A percentile compares a stretch with the other conserved stretches of the same genome.
Conservation (phyloP, 2,888 invertebrate genomes). For the Rhamnusium bicolor region DNA sequence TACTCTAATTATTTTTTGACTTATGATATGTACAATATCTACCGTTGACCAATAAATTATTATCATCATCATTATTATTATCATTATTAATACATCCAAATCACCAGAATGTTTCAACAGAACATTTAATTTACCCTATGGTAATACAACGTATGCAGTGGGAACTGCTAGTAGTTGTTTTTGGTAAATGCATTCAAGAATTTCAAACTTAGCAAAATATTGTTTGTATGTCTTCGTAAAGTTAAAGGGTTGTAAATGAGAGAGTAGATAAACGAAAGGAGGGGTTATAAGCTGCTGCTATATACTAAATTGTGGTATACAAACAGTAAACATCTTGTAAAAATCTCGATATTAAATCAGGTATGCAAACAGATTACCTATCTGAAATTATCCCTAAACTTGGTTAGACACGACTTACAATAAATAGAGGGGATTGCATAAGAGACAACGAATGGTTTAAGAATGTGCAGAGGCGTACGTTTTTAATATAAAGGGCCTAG, state of each 20-base stretch:
- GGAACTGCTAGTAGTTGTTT: not conserved
- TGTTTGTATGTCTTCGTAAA: constrained; percentile 45
- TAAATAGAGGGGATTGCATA: constrained; percentile 21
- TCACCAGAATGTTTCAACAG: too few species aligned
- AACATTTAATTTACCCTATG: too few species aligned
- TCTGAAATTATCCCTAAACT: constrained; percentile 51
- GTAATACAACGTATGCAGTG: too few species aligned
- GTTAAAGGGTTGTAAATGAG: constrained; percentile 39
- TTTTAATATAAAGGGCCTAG: too few species aligned
- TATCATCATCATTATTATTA: too few species aligned
- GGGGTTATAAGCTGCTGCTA: constrained; percentile 51
- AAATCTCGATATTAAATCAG: constrained; percentile 61
- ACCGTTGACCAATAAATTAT: too few species aligned
- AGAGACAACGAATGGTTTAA: constrained; percentile 8
- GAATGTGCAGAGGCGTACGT: constrained; percentile 23
- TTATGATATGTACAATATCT: too few species aligned
- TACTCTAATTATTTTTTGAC: too few species aligned
- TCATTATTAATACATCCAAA: too few species aligned
- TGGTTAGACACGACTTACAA: constrained; percentile 44
- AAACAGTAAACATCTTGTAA: constrained; percentile 57
- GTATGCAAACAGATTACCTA: constrained; percentile 61
- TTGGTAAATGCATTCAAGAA: not conserved
- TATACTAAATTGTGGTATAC: constrained; percentile 52
- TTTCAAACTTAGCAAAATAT: not conserved
- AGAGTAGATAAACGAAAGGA: constrained; percentile 47